phyloP scores from a whole-genome alignment of 1,140 invertebrate species.

The Drosophila jambulina region DNA sequence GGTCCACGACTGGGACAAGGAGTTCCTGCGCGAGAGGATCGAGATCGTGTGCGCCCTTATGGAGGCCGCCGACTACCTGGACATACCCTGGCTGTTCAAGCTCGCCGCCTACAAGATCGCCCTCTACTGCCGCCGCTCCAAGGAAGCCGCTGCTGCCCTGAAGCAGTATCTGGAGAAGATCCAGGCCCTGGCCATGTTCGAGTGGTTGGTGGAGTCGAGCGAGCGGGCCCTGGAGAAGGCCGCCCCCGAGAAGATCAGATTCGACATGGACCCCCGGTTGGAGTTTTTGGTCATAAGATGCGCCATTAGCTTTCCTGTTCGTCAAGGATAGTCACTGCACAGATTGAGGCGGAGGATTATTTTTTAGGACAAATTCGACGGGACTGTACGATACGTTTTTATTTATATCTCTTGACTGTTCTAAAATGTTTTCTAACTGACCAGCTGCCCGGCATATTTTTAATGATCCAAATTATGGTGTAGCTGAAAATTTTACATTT shows the following conservation, averaged over 20 bases:
- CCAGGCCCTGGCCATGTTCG: neutral
- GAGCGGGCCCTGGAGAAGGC: neutral
- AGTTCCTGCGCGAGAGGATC: slow-evolving; percentile 29
- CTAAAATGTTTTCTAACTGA: slow-evolving; percentile 12
- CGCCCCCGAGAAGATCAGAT: neutral
- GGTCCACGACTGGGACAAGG: slow-evolving; percentile 38
- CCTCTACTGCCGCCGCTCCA: neutral
- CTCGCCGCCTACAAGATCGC: slow-evolving; percentile 25
- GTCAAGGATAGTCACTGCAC: neutral
- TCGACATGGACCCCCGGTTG: neutral
- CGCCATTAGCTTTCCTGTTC: neutral
- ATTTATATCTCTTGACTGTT: neutral
- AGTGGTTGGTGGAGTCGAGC: neutral
- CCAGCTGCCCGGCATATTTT: neutral
- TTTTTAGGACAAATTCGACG: slow-evolving; percentile 4
- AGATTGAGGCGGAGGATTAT: neutral
- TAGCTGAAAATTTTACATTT: slow-evolving; percentile 5
- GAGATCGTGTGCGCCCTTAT: neutral
- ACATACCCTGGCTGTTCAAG: slow-evolving; percentile 34
- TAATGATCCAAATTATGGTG: slow-evolving; percentile 5
- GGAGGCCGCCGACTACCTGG: slow-evolving; percentile 29
- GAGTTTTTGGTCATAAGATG: neutral
- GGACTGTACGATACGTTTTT: neutral
- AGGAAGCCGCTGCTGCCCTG: neutral
- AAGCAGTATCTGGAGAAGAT: neutral